Base-by-base conservation (phyloP, 1,140 invertebrate genomes). In the Holotrichia oblita region DNA sequence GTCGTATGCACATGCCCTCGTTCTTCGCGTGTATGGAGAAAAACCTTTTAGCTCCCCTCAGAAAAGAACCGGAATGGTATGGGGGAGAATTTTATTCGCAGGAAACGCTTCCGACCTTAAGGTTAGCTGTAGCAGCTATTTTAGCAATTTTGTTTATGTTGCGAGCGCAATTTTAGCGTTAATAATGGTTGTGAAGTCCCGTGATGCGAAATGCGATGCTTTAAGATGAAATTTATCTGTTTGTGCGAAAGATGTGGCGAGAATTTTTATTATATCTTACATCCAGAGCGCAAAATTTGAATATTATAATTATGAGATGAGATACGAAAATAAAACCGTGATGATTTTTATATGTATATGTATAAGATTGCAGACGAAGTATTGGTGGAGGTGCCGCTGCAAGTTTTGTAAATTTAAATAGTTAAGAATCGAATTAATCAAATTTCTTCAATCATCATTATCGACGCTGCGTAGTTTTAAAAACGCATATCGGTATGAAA, bases 151-250 rank as follows among this genome's bases (percentile, higher is more conserved):
- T 75, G 73, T 22, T 42, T 48, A 75, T 42, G 42, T 75, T 69
- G 61, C 61, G 22, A 34, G 61, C 22, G 22, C 27, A 69, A 69
- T 69, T 69, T 69, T 69, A 24, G 22, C 61, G 61, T 55, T 69
- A 69, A 69, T 69, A 34, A 69, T 69, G 17, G 22, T 69, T 69
- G 61, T 69, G 20, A 34, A 34, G 22, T 22, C 20, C 61, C 22
- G 61, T 69, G 61, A 69, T 34, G 61, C 27, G 27, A 4, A 34
- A 34, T 34, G 27, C 27, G 27, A 34, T 27, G 61, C 27, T 69
- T 69, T 69, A 69, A 69, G 61, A 27, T 12, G 61, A 34, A 69
- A 69, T 69, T 69, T 69, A 69, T 69, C 22, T 24, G 61, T 69
- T 55, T 55, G 48, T 17, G 48, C 48, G 48, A 55, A 55, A 55